Conservation (phyloP, 1,140 invertebrate species). For the Drosophila subobscura region DNA sequence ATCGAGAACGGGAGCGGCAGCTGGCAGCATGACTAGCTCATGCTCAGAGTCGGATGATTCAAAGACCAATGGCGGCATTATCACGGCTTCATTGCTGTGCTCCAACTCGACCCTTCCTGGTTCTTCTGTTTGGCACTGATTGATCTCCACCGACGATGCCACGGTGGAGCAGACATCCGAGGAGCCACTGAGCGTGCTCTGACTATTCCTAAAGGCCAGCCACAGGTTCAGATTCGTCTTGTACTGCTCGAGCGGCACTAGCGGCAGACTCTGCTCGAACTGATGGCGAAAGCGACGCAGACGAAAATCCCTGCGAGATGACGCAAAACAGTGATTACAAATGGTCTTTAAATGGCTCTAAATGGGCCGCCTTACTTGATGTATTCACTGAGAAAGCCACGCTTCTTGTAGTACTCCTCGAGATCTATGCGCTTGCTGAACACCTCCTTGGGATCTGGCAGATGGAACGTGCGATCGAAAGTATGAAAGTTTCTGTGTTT, state of each 20-base stretch:
- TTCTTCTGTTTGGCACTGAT: constrained; percentile 14
- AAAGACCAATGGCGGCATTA: constrained; percentile 75
- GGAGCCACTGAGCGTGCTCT: constrained; percentile 57
- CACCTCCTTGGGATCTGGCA: constrained; percentile 73
- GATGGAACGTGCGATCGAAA: constrained; percentile 69
- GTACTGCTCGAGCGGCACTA: constrained; percentile 67
- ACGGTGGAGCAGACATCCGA: constrained; percentile 54
- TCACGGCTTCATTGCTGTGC: constrained; percentile 61
- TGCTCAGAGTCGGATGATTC: constrained; percentile 70
- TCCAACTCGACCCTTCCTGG: constrained; percentile 35
- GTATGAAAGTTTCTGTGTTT: constrained; percentile 56
- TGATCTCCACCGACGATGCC: constrained; percentile 52
- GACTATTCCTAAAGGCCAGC: constrained; percentile 60
- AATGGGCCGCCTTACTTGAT: constrained; percentile 64
- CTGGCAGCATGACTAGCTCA: constrained; percentile 16
- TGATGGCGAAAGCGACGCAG: constrained; percentile 78
- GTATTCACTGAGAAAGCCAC: constrained; percentile 74
- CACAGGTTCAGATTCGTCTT: constrained; percentile 63
- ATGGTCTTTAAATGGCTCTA: too few species aligned
- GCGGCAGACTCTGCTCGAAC: constrained; percentile 64
- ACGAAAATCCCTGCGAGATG: constrained; percentile 64
- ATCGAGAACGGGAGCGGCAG: too few species aligned
- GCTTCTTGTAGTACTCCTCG: constrained; percentile 78
- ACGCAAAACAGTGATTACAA: neutral
- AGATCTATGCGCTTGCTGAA: constrained; percentile 68